phyloP scores from a whole-genome alignment of 2,888 invertebrate genomes.

The Strigamia transsilvanica region DNA sequence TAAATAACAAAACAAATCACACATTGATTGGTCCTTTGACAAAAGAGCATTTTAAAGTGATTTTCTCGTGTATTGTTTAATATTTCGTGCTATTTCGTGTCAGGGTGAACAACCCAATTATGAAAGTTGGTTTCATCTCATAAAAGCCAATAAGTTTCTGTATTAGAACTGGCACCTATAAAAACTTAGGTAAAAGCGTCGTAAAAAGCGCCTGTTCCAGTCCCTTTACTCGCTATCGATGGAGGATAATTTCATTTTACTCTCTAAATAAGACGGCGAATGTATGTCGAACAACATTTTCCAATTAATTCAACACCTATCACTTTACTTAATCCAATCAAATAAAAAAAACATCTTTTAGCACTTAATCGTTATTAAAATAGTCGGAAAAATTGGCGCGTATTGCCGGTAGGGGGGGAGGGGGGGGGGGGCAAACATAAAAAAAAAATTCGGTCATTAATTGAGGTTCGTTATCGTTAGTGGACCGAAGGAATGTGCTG shows the following conservation, averaged over 20 bases:
- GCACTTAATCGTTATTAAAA: too few relatives aligned
- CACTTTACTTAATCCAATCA: background rate
- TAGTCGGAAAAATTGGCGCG: too few relatives aligned
- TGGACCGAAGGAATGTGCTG: background rate
- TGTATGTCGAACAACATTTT: background rate
- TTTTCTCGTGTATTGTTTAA: background rate
- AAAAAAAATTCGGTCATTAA: background rate
- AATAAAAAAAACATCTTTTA: background rate
- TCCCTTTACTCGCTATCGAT: background rate
- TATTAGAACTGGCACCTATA: background rate
- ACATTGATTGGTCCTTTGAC: too few relatives aligned
- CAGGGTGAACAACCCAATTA: background rate
- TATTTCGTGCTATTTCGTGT: background rate
- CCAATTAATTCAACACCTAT: slow-evolving; percentile 6
- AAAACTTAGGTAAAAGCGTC: slow-evolving; percentile 30
- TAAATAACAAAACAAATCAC: too few relatives aligned
- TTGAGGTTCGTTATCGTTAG: background rate
- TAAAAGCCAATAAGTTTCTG: slow-evolving; percentile 27
- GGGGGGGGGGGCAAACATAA: too few relatives aligned
- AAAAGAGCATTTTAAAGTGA: background rate
- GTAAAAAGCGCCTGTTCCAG: background rate
- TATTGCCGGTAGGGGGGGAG: too few relatives aligned
- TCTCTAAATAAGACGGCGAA: background rate
- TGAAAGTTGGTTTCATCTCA: background rate
- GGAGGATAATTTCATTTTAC: slow-evolving; percentile 8